Conservation (phyloP, 2,888 invertebrate species). For the Cheilosia variabilis region DNA sequence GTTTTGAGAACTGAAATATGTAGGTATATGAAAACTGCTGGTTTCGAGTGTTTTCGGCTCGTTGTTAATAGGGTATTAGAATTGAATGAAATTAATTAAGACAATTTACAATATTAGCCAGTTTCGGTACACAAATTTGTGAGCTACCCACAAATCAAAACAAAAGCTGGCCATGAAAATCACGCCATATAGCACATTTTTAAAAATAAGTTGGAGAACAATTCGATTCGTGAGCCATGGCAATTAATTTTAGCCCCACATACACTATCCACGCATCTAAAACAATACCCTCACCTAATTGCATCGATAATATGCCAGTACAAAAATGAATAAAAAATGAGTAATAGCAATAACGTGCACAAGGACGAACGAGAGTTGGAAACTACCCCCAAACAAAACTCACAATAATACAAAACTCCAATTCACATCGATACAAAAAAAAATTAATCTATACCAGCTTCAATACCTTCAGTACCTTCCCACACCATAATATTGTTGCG, state of each 20-base stretch:
- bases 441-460: slow-evolving; percentile 19
- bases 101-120: too few relatives aligned
- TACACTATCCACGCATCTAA: slow-evolving; percentile 2
- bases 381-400: not conserved
- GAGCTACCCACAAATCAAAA: too few relatives aligned
- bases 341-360: slow-evolving; percentile 9
- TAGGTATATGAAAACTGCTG: too few relatives aligned
- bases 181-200: not conserved
- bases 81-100: too few relatives aligned
- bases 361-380: not conserved
- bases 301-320: slow-evolving; percentile 54
- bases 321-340: slow-evolving; percentile 14
- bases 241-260: slow-evolving; percentile 35
- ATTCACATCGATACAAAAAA: slow-evolving; percentile 42
- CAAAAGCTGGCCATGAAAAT: not conserved
- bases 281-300: slow-evolving; percentile 42
- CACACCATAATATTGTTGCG: slow-evolving; percentile 8
- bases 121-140: too few relatives aligned
- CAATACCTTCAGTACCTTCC: slow-evolving; percentile 1
- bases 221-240: slow-evolving; percentile 33
- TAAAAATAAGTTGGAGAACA: too few relatives aligned
- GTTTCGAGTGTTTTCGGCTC: too few relatives aligned
- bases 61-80: too few relatives aligned
- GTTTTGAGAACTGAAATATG: too few relatives aligned
- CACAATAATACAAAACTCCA: slow-evolving; percentile 28